Evolutionary conservation across 1,140 invertebrate genomes (phyloP), one percentile per base, ranked within the genome.

Genomic region (Drosophila pandora): DNA sequence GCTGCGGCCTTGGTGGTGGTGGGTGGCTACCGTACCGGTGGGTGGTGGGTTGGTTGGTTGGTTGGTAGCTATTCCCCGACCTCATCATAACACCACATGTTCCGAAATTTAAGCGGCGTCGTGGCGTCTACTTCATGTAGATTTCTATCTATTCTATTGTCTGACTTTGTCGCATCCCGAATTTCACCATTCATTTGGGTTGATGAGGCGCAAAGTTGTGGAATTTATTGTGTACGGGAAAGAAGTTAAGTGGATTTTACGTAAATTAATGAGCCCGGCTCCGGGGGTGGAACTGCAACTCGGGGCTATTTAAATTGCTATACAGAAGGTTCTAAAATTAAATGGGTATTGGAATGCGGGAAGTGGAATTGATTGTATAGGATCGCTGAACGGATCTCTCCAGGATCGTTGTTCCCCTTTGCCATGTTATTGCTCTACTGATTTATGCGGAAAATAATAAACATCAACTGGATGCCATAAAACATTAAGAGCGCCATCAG

Each of bases 191-290:
- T 85, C 58, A 78, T 85, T 90, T 60, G 67, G 70, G 73, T 90
- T 90, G 84, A 90, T 90, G 90, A 90, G 89, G 90, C 90, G 89
- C 81, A 90, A 90, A 90, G 89, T 90, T 90, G 81, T 84, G 89
- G 90, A 90, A 90, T 90, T 90, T 90, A 90, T 90, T 90, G 74
- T 73, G 67, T 70, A 72, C 71, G 75, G 68, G 68, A 80, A 80
- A 78, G 63, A 90, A 83, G 87, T 90, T 90, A 90, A 90, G 87
- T 90, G 87, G 82, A 90, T 90, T 90, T 83, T 79, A 83, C 77
- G 68, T 87, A 87, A 90, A 90, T 90, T 90, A 90, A 90, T 90
- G 85, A 89, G 76, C 61, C 23, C 52, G 9, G 25, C 30, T 39
- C 17, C 30, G 17, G 32, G 71, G 49, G 54, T 75, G 50, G 65